Evolutionary conservation across 92 coral and sea anemone genomes (phyloP).

Genomic region (Heliopora coerulea): DNA sequence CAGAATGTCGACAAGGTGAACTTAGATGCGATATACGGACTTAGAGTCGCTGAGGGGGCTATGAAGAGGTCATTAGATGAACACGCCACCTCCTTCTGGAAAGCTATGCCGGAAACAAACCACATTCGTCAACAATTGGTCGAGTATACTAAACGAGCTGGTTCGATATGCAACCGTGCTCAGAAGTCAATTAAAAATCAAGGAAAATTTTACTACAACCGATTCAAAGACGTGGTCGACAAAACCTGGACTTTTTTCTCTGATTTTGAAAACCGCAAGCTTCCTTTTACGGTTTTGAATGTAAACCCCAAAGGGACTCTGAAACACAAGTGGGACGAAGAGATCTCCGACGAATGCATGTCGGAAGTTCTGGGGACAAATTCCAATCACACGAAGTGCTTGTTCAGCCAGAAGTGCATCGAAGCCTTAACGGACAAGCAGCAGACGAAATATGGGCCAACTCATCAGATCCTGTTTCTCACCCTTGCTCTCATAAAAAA

Average conservation of each 20-base stretch:
- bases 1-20: constrained; percentile 8
- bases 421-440: constrained; percentile 6
- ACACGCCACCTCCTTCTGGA: not conserved
- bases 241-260: constrained; percentile 22
- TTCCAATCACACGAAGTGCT: constrained; percentile 10
- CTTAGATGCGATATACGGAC: constrained; percentile 26
- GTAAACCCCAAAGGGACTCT: not conserved
- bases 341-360: constrained; percentile 15
- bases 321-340: not conserved
- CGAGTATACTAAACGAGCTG: not conserved
- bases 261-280: constrained; percentile 16
- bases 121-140: not conserved
- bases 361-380: constrained; percentile 30
- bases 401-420: not conserved
- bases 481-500: constrained; percentile 2
- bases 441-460: constrained; percentile 12
- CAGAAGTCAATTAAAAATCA: constrained; percentile 14
- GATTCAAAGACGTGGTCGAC: constrained; percentile 26
- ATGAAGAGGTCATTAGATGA: not conserved
- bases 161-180: not conserved
- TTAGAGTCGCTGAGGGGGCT: constrained; percentile 20
- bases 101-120: not conserved
- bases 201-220: not conserved
- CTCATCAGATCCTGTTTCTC: constrained; percentile 33
- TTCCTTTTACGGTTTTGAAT: not conserved